These are phyloP conservation scores for Mythimna vitellina DNA, from an alignment of 2,888 invertebrate species.

Conservation along the genomic window DNA sequence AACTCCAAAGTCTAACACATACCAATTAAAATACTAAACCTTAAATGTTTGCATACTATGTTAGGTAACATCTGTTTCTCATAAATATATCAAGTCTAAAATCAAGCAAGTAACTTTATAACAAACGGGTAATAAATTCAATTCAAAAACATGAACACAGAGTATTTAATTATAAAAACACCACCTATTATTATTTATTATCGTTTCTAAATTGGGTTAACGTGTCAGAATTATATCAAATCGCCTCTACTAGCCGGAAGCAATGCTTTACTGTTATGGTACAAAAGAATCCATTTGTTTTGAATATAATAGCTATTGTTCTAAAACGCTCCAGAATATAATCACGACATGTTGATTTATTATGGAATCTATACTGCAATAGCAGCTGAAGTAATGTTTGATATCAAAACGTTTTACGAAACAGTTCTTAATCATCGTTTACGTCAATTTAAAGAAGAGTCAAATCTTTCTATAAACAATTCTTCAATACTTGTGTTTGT, in stretches of 20 bases:
- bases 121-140: constrained; percentile 47
- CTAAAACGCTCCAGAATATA: constrained; percentile 82
- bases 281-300: constrained; percentile 85
- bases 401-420: constrained; percentile 40
- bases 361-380: constrained; percentile 52
- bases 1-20: background rate
- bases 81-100: background rate
- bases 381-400: constrained; percentile 42
- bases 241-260: constrained; percentile 83
- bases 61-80: constrained; percentile 11
- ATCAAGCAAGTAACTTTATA: constrained; percentile 3
- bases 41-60: background rate
- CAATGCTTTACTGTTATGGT: constrained; percentile 82
- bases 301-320: constrained; percentile 89
- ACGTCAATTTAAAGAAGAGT: background rate
- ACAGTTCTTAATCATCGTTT: background rate
- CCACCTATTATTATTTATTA: constrained; percentile 67
- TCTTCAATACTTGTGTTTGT: no score
- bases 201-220: constrained; percentile 68
- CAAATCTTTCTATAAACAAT: no score
- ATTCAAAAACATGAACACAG: constrained; percentile 46
- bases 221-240: constrained; percentile 79
- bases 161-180: constrained; percentile 63
- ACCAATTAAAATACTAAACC: background rate
- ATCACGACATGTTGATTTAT: constrained; percentile 87